Percentiles rank a stretch among this genome's conserved stretches.
phyloP scores from a whole-genome alignment of 1,140 invertebrate species.

The Brachionus rotundiformis region DNA sequence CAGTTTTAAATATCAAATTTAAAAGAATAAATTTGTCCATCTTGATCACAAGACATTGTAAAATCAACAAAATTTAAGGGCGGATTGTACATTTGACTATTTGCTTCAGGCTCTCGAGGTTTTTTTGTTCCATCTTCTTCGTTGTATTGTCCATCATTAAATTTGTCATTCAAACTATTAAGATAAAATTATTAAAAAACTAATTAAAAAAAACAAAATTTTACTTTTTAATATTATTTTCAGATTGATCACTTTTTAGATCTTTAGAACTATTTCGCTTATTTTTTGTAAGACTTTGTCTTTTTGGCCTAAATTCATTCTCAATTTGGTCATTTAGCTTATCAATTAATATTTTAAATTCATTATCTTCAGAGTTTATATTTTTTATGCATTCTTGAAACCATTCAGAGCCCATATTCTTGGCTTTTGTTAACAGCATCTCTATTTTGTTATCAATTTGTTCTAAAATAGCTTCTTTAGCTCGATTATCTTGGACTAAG shows the following conservation, averaged over 20 bases:
- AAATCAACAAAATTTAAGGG: slow-evolving; percentile 2
- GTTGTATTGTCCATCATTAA: not conserved
- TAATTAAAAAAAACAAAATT: not conserved
- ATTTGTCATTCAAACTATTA: not conserved
- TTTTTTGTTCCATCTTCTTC: not conserved
- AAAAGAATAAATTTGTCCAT: not conserved
- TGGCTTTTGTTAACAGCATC: not conserved
- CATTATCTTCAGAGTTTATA: not conserved
- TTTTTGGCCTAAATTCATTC: not conserved
- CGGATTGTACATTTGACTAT: not conserved
- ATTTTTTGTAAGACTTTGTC: not conserved
- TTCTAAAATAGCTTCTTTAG: slow-evolving; percentile 8
- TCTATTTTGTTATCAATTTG: slow-evolving; percentile 18
- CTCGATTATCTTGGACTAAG: slow-evolving; percentile 6
- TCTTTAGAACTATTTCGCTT: not conserved
- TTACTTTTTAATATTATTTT: not conserved
- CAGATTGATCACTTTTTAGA: not conserved
- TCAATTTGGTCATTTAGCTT: not conserved
- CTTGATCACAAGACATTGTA: not conserved
- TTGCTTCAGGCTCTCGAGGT: not conserved
- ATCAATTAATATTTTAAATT: slow-evolving; percentile 39
- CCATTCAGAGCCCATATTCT: slow-evolving; percentile 1
- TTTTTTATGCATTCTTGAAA: not conserved
- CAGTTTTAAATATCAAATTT: not conserved
- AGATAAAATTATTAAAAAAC: not conserved